These are phyloP conservation scores for Oenanthe melanoleuca DNA, from an alignment of 2,113 vertebrate species.

Conservation along the genomic window DNA sequence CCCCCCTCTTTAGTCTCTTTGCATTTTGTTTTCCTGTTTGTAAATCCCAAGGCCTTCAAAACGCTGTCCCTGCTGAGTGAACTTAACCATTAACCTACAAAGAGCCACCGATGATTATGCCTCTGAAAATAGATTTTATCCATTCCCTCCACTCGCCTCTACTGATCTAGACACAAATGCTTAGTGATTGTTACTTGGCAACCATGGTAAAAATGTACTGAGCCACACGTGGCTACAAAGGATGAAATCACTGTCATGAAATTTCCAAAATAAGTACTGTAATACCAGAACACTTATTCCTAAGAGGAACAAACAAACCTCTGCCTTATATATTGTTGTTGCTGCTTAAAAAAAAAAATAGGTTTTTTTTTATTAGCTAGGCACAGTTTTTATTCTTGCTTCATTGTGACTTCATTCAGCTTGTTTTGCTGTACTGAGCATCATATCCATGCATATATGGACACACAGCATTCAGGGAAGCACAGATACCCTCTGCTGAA, in stretches of 20 bases:
- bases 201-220: conserved; percentile 60
- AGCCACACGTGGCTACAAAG: conserved; percentile 60
- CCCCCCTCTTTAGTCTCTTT: neutral
- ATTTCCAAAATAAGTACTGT: conserved; percentile 49
- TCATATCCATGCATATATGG: rapidly evolving
- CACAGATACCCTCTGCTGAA: neutral
- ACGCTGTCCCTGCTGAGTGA: neutral
- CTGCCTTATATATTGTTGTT: neutral
- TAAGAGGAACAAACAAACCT: conserved; percentile 4
- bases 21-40: conserved; percentile 21
- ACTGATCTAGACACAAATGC: conserved; percentile 54
- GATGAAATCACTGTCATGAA: conserved; percentile 62
- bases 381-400: neutral
- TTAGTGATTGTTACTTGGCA: conserved; percentile 69
- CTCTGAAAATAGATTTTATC: conserved; percentile 64
- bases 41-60: conserved; percentile 36
- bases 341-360: neutral
- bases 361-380: neutral
- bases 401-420: neutral
- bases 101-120: neutral
- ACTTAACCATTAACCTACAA: conserved; percentile 34
- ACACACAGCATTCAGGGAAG: neutral
- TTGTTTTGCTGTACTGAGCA: neutral
- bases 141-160: conserved; percentile 28
- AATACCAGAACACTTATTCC: conserved; percentile 10